Evolutionary conservation across 2,888 invertebrate species (phyloP).

Genomic region (Agapostemon virescens): DNA sequence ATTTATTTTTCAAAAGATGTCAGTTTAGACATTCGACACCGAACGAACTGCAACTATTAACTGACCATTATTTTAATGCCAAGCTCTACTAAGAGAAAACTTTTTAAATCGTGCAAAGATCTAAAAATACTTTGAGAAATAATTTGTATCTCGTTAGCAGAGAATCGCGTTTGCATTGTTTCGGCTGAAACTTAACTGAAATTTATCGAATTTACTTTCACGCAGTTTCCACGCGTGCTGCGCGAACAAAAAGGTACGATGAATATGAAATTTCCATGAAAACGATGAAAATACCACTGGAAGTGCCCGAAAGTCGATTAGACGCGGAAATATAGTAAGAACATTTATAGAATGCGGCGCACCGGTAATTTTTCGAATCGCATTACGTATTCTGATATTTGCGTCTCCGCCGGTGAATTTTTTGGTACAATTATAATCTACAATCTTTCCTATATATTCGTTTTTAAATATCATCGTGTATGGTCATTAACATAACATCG

Average conservation of each 20-base stretch:
- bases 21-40: background rate
- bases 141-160: conserved; percentile 7
- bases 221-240: conserved; percentile 13
- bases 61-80: background rate
- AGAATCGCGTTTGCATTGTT: background rate
- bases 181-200: background rate
- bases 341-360: conserved; percentile 15
- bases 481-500: background rate
- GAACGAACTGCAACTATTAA: too few species aligned
- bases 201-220: conserved; percentile 23
- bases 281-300: background rate
- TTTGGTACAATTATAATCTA: background rate
- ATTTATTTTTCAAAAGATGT: background rate
- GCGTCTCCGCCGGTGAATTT: background rate
- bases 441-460: background rate
- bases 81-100: background rate
- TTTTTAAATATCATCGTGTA: background rate
- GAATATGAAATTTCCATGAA: conserved; percentile 34
- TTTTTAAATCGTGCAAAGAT: background rate
- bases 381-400: background rate
- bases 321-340: background rate
- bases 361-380: background rate
- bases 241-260: conserved; percentile 6
- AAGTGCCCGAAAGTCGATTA: conserved; percentile 2
- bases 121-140: background rate